phyloP scores from a whole-genome alignment of 2,888 invertebrate genomes.

The Pollenia amentaria region DNA sequence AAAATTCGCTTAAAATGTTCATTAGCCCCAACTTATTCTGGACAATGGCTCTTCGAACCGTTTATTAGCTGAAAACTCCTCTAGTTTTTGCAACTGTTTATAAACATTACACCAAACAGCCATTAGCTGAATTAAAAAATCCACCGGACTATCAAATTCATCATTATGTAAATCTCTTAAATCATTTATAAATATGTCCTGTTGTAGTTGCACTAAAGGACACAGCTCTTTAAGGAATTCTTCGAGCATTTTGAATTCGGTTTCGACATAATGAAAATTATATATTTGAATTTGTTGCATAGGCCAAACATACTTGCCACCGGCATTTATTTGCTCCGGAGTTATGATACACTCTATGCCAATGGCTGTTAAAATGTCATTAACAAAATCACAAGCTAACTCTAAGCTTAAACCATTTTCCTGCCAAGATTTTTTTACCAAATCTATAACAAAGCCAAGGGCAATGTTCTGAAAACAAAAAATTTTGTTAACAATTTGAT shows the following conservation, averaged over 20 bases:
- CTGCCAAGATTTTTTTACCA: constrained; percentile 39
- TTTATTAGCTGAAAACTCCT: constrained; percentile 5
- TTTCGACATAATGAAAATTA: constrained; percentile 60
- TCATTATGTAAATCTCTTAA: not conserved
- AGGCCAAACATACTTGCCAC: constrained; percentile 64
- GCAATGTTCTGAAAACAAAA: constrained; percentile 29
- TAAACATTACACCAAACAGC: constrained; percentile 65
- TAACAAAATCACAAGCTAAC: constrained; percentile 61
- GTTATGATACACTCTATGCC: constrained; percentile 62
- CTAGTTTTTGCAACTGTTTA: constrained; percentile 60
- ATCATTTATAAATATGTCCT: constrained; percentile 25
- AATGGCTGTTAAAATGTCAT: constrained; percentile 52
- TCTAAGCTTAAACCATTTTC: constrained; percentile 44
- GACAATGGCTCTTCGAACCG: constrained; percentile 72
- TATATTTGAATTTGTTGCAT: constrained; percentile 64
- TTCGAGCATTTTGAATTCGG: constrained; percentile 57
- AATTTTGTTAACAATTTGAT: constrained; percentile 2
- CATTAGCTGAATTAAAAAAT: constrained; percentile 62
- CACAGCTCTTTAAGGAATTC: constrained; percentile 60
- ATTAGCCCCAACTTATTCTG: constrained; percentile 59
- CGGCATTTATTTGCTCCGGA: constrained; percentile 51
- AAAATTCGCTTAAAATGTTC: not conserved
- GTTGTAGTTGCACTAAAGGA: constrained; percentile 4
- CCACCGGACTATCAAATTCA: constrained; percentile 53
- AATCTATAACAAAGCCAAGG: constrained; percentile 30